phyloP scores from a whole-genome alignment of 1,140 invertebrate genomes.

The Onthophagus taurus region DNA sequence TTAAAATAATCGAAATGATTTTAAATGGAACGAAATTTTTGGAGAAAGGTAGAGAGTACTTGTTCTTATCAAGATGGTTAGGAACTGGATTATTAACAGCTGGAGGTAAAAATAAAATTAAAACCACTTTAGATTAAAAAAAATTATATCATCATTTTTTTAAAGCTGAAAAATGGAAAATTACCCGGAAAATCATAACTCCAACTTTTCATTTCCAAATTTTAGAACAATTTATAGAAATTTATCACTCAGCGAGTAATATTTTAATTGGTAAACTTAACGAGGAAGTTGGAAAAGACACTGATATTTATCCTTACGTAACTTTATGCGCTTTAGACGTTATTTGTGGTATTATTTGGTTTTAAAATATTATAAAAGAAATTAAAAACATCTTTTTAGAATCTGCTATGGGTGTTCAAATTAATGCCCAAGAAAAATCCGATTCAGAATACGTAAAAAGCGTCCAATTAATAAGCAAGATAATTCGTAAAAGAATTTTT shows the following conservation, averaged over 20 bases:
- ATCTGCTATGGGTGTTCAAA: slow-evolving; percentile 57
- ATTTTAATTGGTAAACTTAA: slow-evolving; percentile 49
- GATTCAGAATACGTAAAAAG: slow-evolving; percentile 65
- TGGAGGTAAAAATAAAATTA: slow-evolving; percentile 6
- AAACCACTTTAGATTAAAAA: background rate
- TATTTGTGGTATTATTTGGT: slow-evolving; percentile 51
- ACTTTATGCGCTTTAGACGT: slow-evolving; percentile 61
- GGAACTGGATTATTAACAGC: slow-evolving; percentile 13
- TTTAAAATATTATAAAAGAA: too few species aligned
- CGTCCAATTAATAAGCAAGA: slow-evolving; percentile 46
- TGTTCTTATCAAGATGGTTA: slow-evolving; percentile 10
- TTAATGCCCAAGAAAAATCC: slow-evolving; percentile 57
- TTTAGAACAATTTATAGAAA: slow-evolving; percentile 61
- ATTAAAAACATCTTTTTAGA: too few species aligned
- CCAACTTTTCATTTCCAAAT: slow-evolving; percentile 85
- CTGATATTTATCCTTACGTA: slow-evolving; percentile 54
- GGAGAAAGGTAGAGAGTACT: slow-evolving; percentile 10
- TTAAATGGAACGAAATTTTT: slow-evolving; percentile 6
- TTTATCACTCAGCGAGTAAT: slow-evolving; percentile 41
- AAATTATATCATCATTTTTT: slow-evolving; percentile 1
- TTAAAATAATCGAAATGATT: slow-evolving; percentile 3
- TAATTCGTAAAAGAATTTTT: slow-evolving; percentile 36
- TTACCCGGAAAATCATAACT: slow-evolving; percentile 68
- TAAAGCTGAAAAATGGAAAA: slow-evolving; percentile 59
- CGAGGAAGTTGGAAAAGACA: slow-evolving; percentile 25